Evolutionary conservation across 1,140 invertebrate genomes (phyloP), one percentile per base, ranked within the genome.

Genomic region (Lasioglossum albipes): DNA sequence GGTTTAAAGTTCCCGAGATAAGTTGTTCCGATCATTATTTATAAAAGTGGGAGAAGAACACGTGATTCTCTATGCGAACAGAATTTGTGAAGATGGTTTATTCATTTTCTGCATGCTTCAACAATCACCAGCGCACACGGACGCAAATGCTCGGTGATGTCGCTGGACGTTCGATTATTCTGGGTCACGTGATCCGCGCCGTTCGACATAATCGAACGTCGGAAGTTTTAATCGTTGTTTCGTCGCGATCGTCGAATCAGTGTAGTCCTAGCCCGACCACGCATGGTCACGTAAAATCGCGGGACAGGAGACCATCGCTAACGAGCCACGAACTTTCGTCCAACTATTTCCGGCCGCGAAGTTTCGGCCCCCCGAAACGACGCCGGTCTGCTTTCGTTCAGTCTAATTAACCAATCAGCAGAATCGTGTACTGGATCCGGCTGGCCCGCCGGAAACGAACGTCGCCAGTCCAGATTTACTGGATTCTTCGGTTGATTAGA

Each of bases 351-450:
- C 83, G 57, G 41, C 9, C 6, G 41, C 18, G 31, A n/a, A 66
- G 61, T 59, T 84, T 80, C 76, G 59, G n/a, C 42, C 22, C 36
- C 49, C n/a, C 7, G 73, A 31, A 78, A 64, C 27, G 16, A 41
- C 22, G 20, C 27, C 41, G 13, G 61, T 42, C 49, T 41, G 41
- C 42, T 42, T 69, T 62, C 42, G 61, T 52, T 41, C 57, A 42
- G 68, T 83, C 74, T 78, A 82, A 87, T 87, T 84, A 87, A 83
- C 75, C 66, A 77, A 87, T 83, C 86, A 79, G 76, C 72, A 41
- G 59, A 65, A 41, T 61, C 61, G 45, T 52, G 49, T 45, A 84
- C 68, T 67, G 64, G 65, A 71, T 45, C 70, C 70, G 70, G 36
- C 27, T 41, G 57, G 54, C 52, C 57, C 13, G 54, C 57, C 77